Percentiles rank a stretch among this genome's conserved stretches.
Conservation (phyloP, 2,888 invertebrate species). For the Entomobrya multifasciata region DNA sequence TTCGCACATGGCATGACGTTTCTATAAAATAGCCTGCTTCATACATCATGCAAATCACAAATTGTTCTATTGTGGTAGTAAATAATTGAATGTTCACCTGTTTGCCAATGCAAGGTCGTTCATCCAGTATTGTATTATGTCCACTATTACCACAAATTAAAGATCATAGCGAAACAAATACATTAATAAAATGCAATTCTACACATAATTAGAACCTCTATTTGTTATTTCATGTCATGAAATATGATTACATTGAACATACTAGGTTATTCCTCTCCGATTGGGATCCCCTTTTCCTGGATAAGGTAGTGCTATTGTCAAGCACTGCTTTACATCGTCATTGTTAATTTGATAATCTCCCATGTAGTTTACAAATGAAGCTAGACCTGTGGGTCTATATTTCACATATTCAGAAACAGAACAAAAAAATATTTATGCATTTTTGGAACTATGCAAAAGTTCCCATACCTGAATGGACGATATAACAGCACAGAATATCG, state of each 20-base stretch:
- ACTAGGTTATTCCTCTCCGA: not conserved
- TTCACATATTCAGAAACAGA: not conserved
- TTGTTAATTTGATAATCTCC: slow-evolving; percentile 3
- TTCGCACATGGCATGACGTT: slow-evolving; percentile 46
- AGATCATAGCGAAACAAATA: not conserved
- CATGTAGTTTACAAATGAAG: not conserved
- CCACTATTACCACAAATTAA: slow-evolving; percentile 2
- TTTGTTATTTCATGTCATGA: too few relatives aligned
- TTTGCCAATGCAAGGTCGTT: slow-evolving; percentile 17
- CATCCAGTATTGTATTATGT: slow-evolving; percentile 29
- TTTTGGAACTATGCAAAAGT: not conserved
- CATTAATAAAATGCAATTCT: not conserved
- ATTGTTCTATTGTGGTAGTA: not conserved
- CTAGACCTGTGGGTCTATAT: slow-evolving; percentile 29
- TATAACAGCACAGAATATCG: slow-evolving; percentile 27
- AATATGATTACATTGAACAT: not conserved
- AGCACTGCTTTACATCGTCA: not conserved
- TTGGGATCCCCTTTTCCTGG: slow-evolving; percentile 16
- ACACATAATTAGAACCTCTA: too few relatives aligned
- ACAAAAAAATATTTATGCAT: not conserved
- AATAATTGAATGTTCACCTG: not conserved
- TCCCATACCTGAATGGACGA: slow-evolving; percentile 19
- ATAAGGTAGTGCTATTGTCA: slow-evolving; percentile 25
- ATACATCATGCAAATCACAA: not conserved
- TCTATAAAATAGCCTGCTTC: not conserved